phyloP scores from a whole-genome alignment of 2,797 vertebrate species.

The Lateolabrax maculatus region DNA sequence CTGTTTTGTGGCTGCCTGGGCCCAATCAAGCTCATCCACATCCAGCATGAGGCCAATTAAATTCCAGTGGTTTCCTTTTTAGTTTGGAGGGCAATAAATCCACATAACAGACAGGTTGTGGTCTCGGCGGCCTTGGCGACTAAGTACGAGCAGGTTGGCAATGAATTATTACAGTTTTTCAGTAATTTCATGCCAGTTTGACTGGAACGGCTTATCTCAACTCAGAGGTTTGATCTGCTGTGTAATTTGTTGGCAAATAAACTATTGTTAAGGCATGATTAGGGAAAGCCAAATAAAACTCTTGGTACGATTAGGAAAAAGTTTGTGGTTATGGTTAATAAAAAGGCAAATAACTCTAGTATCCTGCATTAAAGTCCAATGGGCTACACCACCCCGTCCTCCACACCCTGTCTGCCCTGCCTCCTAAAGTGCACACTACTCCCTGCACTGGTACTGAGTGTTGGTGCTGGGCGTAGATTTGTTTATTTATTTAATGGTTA shows the following conservation, averaged over 20 bases:
- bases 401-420: neutral
- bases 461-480: neutral
- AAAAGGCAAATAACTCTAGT: neutral
- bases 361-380: neutral
- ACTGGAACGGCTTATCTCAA: neutral
- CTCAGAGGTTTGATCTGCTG: neutral
- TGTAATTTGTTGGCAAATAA: neutral
- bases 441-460: neutral
- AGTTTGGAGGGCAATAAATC: conserved; percentile 16
- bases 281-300: neutral
- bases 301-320: neutral
- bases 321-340: neutral
- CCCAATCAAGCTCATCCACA: conserved; percentile 29
- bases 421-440: neutral
- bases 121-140: conserved; percentile 1
- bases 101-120: neutral
- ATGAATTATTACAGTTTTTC: neutral
- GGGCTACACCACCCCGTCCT: neutral
- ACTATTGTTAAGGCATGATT: neutral
- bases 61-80: conserved; percentile 8
- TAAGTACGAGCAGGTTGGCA: conserved; percentile 1
- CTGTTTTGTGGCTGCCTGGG: conserved; percentile 10
- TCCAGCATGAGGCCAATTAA: conserved; percentile 16
- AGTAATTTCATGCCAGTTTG: neutral
- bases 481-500: neutral